These are phyloP conservation scores for Chrysopilus asiliformis DNA, from an alignment of 2,888 invertebrate species.

Conservation along the genomic window DNA sequence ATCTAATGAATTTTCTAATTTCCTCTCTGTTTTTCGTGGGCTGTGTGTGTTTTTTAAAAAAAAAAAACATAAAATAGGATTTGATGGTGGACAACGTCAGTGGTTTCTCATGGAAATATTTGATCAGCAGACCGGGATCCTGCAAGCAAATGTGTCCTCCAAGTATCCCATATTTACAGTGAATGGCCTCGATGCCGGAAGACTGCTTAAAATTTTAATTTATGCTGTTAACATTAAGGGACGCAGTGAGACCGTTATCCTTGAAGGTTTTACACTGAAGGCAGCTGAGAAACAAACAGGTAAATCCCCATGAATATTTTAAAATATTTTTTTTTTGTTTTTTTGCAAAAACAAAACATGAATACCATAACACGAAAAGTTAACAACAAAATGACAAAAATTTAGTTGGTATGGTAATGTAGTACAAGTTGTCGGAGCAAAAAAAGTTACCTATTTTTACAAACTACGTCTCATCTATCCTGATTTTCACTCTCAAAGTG, in stretches of 20 bases:
- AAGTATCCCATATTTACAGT: constrained; percentile 62
- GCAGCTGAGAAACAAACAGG: constrained; percentile 66
- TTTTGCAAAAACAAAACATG: no score
- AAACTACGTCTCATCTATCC: no score
- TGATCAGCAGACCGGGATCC: constrained; percentile 46
- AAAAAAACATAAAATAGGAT: no score
- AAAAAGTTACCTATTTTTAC: no score
- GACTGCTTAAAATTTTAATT: constrained; percentile 60
- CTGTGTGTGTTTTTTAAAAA: no score
- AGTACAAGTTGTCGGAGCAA: no score
- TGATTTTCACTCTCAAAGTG: no score
- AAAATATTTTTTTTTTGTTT: no score
- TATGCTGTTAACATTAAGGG: constrained; percentile 77
- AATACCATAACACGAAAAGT: no score
- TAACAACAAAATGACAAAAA: no score
- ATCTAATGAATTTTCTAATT: not conserved
- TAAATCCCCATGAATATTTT: constrained; percentile 32
- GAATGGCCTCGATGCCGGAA: constrained; percentile 63
- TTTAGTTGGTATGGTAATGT: no score
- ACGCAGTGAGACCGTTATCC: constrained; percentile 53
- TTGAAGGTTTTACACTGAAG: constrained; percentile 62
- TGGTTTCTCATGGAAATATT: constrained; percentile 59
- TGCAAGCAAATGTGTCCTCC: constrained; percentile 54
- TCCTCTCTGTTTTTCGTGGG: not conserved
- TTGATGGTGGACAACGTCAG: constrained; percentile 64